Evolutionary conservation across 2,888 invertebrate genomes (phyloP).

Genomic region (Saturnia japonica): DNA sequence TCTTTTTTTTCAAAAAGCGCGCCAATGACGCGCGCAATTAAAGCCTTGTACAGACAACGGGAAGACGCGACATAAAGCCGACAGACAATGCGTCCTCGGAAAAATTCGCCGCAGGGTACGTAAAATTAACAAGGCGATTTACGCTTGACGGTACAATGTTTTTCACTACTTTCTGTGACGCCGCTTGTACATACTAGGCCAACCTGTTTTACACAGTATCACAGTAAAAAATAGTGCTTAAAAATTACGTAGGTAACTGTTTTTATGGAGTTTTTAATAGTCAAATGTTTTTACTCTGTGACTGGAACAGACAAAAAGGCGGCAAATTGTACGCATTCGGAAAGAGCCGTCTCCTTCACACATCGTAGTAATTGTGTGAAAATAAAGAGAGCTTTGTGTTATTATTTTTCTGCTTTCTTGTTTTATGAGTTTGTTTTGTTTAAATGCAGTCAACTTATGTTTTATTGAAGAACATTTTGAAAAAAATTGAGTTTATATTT

Average conservation of each 20-base stretch:
- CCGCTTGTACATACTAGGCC: constrained; percentile 28
- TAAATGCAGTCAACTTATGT: constrained; percentile 10
- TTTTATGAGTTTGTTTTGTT: constrained; percentile 26
- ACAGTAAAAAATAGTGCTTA: constrained; percentile 3
- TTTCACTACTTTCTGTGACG: constrained; percentile 69
- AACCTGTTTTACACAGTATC: constrained; percentile 8
- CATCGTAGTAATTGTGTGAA: constrained; percentile 72
- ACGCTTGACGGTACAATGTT: constrained; percentile 80
- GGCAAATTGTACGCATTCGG: constrained; percentile 46
- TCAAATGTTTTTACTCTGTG: constrained; percentile 48
- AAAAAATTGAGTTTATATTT: not conserved
- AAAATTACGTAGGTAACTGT: constrained; percentile 32
- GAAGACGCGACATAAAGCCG: constrained; percentile 81
- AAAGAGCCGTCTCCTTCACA: constrained; percentile 54
- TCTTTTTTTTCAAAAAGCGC: constrained; percentile 82
- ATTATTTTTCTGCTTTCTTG: constrained; percentile 63
- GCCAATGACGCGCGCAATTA: constrained; percentile 82
- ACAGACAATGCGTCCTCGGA: constrained; percentile 80
- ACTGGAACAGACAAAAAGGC: constrained; percentile 37
- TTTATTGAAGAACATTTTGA: not conserved
- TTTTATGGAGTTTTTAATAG: constrained; percentile 24
- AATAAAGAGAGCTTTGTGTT: constrained; percentile 75
- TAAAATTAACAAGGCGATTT: constrained; percentile 83
- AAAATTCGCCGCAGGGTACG: constrained; percentile 80
- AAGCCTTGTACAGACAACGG: constrained; percentile 80